Evolutionary conservation across 1,140 invertebrate genomes (phyloP), one percentile per base, ranked within the genome.

Genomic region (Drosophila bocqueti): DNA sequence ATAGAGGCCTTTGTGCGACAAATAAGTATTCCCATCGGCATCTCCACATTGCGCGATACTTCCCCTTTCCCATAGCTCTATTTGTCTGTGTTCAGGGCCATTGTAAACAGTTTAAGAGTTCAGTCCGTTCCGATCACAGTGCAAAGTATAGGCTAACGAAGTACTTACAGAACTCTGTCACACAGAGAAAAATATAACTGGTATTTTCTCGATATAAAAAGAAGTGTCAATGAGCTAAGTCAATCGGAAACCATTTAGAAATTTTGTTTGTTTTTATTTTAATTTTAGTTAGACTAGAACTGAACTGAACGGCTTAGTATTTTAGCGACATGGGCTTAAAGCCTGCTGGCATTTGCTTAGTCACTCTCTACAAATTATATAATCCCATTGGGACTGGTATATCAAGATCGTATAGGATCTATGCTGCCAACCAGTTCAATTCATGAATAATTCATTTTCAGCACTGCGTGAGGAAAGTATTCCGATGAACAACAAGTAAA

Each of bases 91-190:
- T 57, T 81, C 84, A 89, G 58, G 83, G 83, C 67, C 77, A 89
- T 83, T 83, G 83, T 83, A 79, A 87, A 80, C 76, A 87, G 68
- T 80, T 83, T 80, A 81, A 89, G 76, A 73, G 69, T 65, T 73
- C 68, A 73, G 67, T 73, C 15, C 43, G 67, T 50, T 50, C 52
- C 66, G 52, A 58, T 59, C 66, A 54, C 47, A 67, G 81, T 47
- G 45, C 83, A 86, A 67, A 81, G 83, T 83, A 45, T 52, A 43
- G 29, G 31, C 43, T 31, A 13, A 65, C 38, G 26, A 65, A 40
- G 46, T 66, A 43, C 38, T 60, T 29, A 34, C n/a, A 68, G 29
- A 50, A 36, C 36, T 29, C 45, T 38, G 40, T 3, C 24, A 60
- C 66, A 72, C 34, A 16, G 36, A 50, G 26, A 40, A 26, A 66